Base-by-base conservation (phyloP, 2,797 vertebrate species). In the Pipistrellus pipistrellus region DNA sequence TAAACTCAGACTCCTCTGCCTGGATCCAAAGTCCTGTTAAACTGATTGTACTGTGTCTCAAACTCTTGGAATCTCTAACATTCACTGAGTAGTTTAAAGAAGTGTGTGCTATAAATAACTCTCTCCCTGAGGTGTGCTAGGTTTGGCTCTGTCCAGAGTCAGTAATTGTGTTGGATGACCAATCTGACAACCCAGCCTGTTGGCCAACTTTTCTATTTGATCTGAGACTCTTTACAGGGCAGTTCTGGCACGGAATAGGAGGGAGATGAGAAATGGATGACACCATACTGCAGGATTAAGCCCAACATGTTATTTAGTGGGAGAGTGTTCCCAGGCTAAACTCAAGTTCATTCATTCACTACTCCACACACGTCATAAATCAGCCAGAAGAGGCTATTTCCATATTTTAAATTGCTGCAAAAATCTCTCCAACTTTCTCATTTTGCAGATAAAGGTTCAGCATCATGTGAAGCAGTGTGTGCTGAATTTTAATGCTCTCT, bases 331-430 rank as follows among this genome's bases (percentile, higher is more conserved):
- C 82, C 87, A 85, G 64, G 64, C 94, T 75, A 35, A 95, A 80
- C 73, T 83, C n/a, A 0, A 90, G 66, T 88, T 83, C 59, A 38
- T 86, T 90, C 93, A 86, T 95, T 97, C 90, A 46, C 94, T 93
- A 92, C 95, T 77, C 96, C 21, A 46, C n/a, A 86, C 96, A 96
- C 85, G 30, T 95, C 18, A 4, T 95, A 96, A 96, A 96, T 97
- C 95, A 95, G 85, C 82, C 95, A 73, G 62, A 27, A 85, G 93
- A 96, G 89, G 53, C 72, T 71, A 91, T 98, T 95, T 96, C 97
- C 97, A 96, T 96, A 96, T 97, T 98, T 98, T 96, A 97, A 97
- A 97, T 97, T 96, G 71, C 93, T 97, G 46, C 85, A 85, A 72
- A 93, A 97, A 96, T 41, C 90, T 97, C 96, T 97, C 96, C 90